Percentiles rank a stretch among this genome's conserved stretches.
Conservation (phyloP, 2,113 vertebrate species). For the Vulpes vulpes region DNA sequence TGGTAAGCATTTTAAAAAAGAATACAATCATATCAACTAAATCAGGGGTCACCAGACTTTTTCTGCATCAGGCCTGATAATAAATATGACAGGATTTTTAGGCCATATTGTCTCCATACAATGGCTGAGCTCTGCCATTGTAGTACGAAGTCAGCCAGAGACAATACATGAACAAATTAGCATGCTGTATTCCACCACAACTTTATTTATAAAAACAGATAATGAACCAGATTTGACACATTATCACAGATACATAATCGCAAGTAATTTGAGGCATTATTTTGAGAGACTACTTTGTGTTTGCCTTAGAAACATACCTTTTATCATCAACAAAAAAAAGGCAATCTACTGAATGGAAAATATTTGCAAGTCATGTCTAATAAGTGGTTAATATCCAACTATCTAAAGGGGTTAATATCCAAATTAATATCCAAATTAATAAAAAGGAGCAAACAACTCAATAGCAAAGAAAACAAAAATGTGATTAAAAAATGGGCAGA, state of each 20-base stretch:
- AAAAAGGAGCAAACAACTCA: background rate
- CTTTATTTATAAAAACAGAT: conserved; percentile 51
- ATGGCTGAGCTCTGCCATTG: background rate
- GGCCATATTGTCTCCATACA: background rate
- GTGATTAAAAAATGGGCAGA: background rate
- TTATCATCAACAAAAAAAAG: background rate
- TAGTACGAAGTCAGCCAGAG: background rate
- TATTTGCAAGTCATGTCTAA: background rate
- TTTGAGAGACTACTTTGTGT: conserved; percentile 12
- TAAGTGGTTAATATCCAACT: background rate
- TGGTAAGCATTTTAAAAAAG: conserved; percentile 31
- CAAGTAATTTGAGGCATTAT: conserved; percentile 13
- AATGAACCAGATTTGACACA: background rate
- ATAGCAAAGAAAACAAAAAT: background rate
- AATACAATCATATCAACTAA: background rate
- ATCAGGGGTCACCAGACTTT: conserved; percentile 30
- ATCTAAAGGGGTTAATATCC: background rate
- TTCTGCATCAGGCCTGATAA: background rate
- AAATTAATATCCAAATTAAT: background rate
- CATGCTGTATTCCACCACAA: background rate
- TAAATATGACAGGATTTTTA: background rate
- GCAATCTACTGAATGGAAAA: background rate
- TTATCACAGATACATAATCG: background rate
- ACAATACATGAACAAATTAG: background rate
- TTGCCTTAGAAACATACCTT: background rate